Evolutionary conservation across 2,888 invertebrate species (phyloP).

Genomic region (Chrysolina oricalcia): DNA sequence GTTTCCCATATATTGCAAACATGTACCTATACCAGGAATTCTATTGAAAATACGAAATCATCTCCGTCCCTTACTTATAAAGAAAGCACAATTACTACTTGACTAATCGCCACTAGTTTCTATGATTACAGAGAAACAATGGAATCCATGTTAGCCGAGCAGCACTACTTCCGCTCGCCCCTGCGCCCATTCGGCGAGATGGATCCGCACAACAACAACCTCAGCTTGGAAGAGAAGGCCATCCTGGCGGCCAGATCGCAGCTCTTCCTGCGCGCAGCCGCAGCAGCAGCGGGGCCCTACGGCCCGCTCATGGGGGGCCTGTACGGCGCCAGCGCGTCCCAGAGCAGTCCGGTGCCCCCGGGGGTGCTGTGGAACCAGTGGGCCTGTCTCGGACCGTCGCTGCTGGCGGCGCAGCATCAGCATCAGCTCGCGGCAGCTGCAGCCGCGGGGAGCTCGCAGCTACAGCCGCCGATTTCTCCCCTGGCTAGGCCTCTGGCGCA

Average conservation of each 20-base stretch:
- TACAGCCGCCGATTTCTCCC: constrained; percentile 72
- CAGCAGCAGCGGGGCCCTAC: constrained; percentile 77
- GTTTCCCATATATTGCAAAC: too few species aligned
- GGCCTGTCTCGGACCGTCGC: constrained; percentile 80
- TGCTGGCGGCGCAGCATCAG: constrained; percentile 78
- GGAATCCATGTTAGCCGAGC: constrained; percentile 91
- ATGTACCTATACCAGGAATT: too few species aligned
- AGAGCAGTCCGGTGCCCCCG: constrained; percentile 67
- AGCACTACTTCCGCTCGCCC: constrained; percentile 86
- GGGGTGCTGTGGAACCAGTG: constrained; percentile 82
- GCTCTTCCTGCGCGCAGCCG: constrained; percentile 81
- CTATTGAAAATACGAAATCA: too few species aligned
- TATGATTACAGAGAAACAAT: constrained; percentile 86
- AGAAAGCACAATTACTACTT: background rate
- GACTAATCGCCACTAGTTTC: constrained; percentile 54
- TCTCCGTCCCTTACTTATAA: too few species aligned
- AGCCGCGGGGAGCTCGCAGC: constrained; percentile 74
- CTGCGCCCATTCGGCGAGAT: constrained; percentile 83
- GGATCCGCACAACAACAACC: constrained; percentile 81
- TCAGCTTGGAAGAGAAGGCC: constrained; percentile 85
- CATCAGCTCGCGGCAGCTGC: constrained; percentile 73
- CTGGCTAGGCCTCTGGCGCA: constrained; percentile 75
- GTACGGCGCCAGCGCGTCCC: constrained; percentile 72
- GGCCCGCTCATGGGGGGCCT: constrained; percentile 74
- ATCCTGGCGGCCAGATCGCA: constrained; percentile 85